Base-by-base conservation (phyloP, 2,113 vertebrate genomes). In the Coptodon rendalli region DNA sequence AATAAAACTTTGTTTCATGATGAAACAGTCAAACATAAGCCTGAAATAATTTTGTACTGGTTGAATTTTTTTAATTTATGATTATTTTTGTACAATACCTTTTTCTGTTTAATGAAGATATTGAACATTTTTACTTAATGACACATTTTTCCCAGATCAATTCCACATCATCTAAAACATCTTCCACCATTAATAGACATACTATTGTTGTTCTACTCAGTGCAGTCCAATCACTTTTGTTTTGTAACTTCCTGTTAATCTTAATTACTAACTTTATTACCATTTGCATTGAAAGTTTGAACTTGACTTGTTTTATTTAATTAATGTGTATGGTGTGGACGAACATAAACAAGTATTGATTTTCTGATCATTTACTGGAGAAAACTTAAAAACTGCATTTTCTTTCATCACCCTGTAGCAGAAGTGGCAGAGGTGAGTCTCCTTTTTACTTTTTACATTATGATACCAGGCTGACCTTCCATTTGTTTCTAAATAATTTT, bases 11-110 rank as follows among this genome's bases (percentile, higher is more conserved):
- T 34, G 29, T 34, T 63, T 19, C 29, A 36, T 19, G 3, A 63
- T 11, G 16, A 63, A 34, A 63, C 59, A 6, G 9, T 36, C 16
- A 34, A 63, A 34, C 29, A 34, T 63, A 63, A 63, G 5, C 31
- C 17, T 36, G 59, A 63, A 63, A 63, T 63, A 61, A 61, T 34
- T 11, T 17, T 63, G 10, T 63, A 10, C 31, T 34, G 16, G 29
- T 10, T 63, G 9, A 34, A 19, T 36, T 36, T 34, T 63, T n/a
- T 4, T 0, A 34, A 63, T 36, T 11, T 36, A 1, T 61, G 54
- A 57, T 57, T 59, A 3, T 7, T 59, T 57, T 29, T 29, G 56
- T 59, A 29, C 24, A 57, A 57, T 59, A 16, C 13, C 56, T 5
- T 59, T 57, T 59, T 59, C 56, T 59, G 24, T 16, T 29, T 57